Evolutionary conservation across 2,888 invertebrate genomes (phyloP).

Genomic region (Chrysomela aeneicollis): DNA sequence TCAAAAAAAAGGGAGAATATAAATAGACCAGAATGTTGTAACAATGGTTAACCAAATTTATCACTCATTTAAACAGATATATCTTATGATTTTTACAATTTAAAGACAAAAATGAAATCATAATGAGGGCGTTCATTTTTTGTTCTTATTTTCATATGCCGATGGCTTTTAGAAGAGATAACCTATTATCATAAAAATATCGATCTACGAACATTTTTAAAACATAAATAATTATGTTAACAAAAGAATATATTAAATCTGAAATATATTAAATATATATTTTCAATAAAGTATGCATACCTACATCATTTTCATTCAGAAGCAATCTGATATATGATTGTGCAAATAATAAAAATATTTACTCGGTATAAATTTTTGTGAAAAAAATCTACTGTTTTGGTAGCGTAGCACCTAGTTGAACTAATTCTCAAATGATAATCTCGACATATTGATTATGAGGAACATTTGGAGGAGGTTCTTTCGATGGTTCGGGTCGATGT

Average conservation of each 20-base stretch:
- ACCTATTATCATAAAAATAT: not conserved
- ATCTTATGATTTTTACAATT: too few species aligned
- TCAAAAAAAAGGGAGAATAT: too few species aligned
- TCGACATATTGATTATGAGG: slow-evolving; percentile 58
- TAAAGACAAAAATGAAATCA: too few species aligned
- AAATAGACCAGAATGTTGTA: too few species aligned
- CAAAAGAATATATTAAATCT: slow-evolving; percentile 51
- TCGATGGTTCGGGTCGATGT: slow-evolving; percentile 53
- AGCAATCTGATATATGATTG: slow-evolving; percentile 41
- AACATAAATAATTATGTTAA: slow-evolving; percentile 45
- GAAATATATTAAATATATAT: slow-evolving; percentile 50
- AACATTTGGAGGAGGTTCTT: slow-evolving; percentile 53
- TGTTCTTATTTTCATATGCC: too few species aligned
- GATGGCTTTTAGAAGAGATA: too few species aligned
- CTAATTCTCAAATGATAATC: slow-evolving; percentile 53
- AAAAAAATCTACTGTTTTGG: slow-evolving; percentile 17
- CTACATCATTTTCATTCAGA: slow-evolving; percentile 34
- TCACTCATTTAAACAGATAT: too few species aligned
- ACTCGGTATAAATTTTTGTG: slow-evolving; percentile 3
- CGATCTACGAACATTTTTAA: slow-evolving; percentile 37
- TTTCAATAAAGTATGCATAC: slow-evolving; percentile 37
- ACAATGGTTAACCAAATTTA: too few species aligned
- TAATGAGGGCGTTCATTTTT: too few species aligned
- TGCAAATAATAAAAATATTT: slow-evolving; percentile 32
- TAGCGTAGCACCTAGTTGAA: slow-evolving; percentile 5